phyloP scores from a whole-genome alignment of 1,140 invertebrate genomes.

The Calephelis virginiensis region DNA sequence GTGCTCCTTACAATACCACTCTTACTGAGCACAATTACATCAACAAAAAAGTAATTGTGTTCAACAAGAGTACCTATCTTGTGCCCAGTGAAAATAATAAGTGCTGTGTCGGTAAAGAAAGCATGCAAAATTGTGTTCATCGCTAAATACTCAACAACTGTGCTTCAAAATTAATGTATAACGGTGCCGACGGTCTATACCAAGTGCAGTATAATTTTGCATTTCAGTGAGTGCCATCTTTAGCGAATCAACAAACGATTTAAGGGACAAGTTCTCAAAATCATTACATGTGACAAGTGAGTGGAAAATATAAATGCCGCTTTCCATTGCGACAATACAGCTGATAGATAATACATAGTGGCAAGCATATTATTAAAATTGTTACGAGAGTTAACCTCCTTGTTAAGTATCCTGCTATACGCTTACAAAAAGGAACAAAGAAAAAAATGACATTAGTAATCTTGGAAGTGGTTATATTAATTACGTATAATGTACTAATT shows the following conservation, averaged over 20 bases:
- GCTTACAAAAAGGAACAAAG: slow-evolving; percentile 71
- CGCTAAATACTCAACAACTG: slow-evolving; percentile 79
- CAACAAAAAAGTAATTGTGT: slow-evolving; percentile 38
- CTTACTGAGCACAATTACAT: slow-evolving; percentile 45
- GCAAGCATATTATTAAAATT: slow-evolving; percentile 71
- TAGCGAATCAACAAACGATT: slow-evolving; percentile 49
- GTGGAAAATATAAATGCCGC: slow-evolving; percentile 72
- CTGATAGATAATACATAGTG: slow-evolving; percentile 53
- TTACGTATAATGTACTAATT: slow-evolving; percentile 19
- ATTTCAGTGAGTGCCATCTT: slow-evolving; percentile 81
- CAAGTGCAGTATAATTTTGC: slow-evolving; percentile 80
- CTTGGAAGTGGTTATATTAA: slow-evolving; percentile 44
- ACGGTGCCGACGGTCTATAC: slow-evolving; percentile 82
- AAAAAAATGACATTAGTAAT: slow-evolving; percentile 75
- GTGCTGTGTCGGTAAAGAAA: slow-evolving; percentile 76
- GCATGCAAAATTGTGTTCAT: slow-evolving; percentile 79
- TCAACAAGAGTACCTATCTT: slow-evolving; percentile 58
- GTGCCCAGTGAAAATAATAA: slow-evolving; percentile 72
- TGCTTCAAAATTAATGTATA: slow-evolving; percentile 81
- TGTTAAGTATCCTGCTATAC: slow-evolving; percentile 75
- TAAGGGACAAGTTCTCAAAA: slow-evolving; percentile 64
- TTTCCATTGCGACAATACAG: slow-evolving; percentile 42
- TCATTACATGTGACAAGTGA: slow-evolving; percentile 84
- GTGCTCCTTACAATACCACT: slow-evolving; percentile 70
- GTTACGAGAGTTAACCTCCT: slow-evolving; percentile 75